Conservation (phyloP, 2,888 invertebrate genomes). For the Noctua comes region DNA sequence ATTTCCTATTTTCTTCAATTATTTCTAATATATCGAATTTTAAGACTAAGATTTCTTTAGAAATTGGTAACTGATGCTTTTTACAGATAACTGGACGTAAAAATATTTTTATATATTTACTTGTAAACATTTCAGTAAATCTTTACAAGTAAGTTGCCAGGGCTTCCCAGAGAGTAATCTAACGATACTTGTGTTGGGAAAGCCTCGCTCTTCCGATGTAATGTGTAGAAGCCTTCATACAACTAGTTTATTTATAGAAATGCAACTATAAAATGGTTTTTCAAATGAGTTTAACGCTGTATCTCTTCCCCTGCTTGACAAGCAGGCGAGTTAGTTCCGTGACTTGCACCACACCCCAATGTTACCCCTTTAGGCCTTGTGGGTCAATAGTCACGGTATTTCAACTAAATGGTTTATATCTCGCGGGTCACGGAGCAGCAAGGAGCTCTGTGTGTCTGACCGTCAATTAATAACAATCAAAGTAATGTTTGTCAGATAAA, state of each 20-base stretch:
- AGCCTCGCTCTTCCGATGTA: too few relatives aligned
- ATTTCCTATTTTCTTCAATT: too few relatives aligned
- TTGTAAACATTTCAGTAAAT: too few relatives aligned
- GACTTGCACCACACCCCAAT: slow-evolving; percentile 59
- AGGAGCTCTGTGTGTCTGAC: slow-evolving; percentile 34
- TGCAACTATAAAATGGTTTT: not conserved
- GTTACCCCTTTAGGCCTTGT: slow-evolving; percentile 70
- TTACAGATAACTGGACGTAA: too few relatives aligned
- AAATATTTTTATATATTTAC: too few relatives aligned
- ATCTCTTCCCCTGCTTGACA: not conserved
- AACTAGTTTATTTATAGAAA: not conserved
- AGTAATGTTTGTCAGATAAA: slow-evolving; percentile 76
- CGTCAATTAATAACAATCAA: slow-evolving; percentile 87
- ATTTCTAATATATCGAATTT: too few relatives aligned
- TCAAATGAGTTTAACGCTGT: not conserved
- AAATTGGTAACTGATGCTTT: too few relatives aligned
- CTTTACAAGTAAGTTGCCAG: too few relatives aligned
- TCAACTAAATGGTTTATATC: slow-evolving; percentile 69
- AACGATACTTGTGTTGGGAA: too few relatives aligned
- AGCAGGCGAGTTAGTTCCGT: not conserved
- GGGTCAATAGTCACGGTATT: slow-evolving; percentile 72
- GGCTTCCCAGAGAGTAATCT: too few relatives aligned
- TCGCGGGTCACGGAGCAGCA: slow-evolving; percentile 56
- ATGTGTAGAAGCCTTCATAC: not conserved
- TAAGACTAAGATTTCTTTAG: too few relatives aligned